These are phyloP conservation scores for Thomomys bottae DNA, from an alignment of 2,113 vertebrate species.

Conservation along the genomic window DNA sequence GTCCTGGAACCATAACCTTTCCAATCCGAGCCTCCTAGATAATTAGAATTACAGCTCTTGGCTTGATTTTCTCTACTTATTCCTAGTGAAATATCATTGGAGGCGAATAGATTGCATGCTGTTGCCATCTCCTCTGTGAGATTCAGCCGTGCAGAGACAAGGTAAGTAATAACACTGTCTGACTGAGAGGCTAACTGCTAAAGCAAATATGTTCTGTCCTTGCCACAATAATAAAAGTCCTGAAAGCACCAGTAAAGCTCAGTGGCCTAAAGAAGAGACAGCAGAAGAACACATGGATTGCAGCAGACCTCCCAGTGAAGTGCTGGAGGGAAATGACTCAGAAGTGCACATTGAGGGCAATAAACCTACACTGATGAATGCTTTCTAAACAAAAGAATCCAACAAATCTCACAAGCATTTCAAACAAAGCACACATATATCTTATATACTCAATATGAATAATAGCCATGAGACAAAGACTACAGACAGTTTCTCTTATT, in stretches of 20 bases:
- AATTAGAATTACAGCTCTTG: not conserved
- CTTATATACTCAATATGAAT: not conserved
- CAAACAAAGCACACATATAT: constrained; percentile 59
- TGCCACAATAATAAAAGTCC: constrained; percentile 59
- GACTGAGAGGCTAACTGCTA: constrained; percentile 61
- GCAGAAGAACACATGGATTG: constrained; percentile 44
- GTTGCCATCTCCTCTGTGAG: constrained; percentile 32
- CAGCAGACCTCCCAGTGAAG: constrained; percentile 55
- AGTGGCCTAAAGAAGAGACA: constrained; percentile 72
- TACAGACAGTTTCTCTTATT: not conserved
- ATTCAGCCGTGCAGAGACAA: constrained; percentile 9
- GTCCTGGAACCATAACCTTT: too few species aligned
- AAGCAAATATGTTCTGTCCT: constrained; percentile 62
- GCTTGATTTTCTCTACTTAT: not conserved
- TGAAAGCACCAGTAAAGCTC: constrained; percentile 65
- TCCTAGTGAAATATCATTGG: constrained; percentile 21
- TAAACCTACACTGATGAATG: constrained; percentile 64
- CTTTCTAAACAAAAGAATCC: constrained; percentile 57
- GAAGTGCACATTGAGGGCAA: constrained; percentile 68
- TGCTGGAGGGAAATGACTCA: constrained; percentile 66
- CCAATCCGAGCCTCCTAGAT: too few species aligned
- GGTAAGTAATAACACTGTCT: constrained; percentile 51
- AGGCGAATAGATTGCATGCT: not conserved
- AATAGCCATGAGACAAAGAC: not conserved
- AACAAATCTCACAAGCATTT: constrained; percentile 75